phyloP scores from a whole-genome alignment of 2,113 vertebrate genomes.

The Pomatorhinus ruficollis region DNA sequence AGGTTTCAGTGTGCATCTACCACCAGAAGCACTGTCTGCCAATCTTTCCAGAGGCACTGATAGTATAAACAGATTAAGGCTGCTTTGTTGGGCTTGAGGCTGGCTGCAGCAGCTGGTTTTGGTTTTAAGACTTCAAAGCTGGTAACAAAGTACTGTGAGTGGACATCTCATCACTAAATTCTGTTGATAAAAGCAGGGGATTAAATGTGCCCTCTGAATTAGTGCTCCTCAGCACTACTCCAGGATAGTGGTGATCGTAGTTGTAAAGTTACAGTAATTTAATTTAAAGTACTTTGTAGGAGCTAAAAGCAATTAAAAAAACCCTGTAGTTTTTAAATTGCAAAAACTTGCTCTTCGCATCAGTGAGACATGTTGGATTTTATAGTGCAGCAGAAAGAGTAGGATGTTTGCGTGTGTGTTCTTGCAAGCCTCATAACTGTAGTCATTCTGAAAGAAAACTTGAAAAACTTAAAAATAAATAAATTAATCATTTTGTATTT shows the following conservation, averaged over 20 bases:
- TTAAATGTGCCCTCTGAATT: background rate
- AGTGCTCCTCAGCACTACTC: background rate
- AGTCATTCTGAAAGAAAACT: background rate
- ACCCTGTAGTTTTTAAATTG: background rate
- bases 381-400: background rate
- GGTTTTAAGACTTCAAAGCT: conserved; percentile 67
- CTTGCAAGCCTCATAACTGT: background rate
- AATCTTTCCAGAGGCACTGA: conserved; percentile 38
- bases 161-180: conserved; percentile 5
- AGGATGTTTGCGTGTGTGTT: background rate
- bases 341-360: background rate
- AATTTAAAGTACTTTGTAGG: background rate
- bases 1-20: conserved; percentile 55
- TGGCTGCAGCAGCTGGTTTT: conserved; percentile 68
- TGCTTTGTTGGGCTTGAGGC: background rate
- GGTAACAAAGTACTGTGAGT: background rate
- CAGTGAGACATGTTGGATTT: background rate
- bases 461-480: background rate
- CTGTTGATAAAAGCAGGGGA: background rate
- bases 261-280: background rate
- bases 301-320: background rate
- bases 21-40: conserved; percentile 54
- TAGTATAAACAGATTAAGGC: conserved; percentile 41
- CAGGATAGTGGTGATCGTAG: background rate
- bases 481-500: background rate